Evolutionary conservation across 2,888 invertebrate species (phyloP), one percentile per base, ranked within the genome.

Genomic region (Cheilosia grossa): DNA sequence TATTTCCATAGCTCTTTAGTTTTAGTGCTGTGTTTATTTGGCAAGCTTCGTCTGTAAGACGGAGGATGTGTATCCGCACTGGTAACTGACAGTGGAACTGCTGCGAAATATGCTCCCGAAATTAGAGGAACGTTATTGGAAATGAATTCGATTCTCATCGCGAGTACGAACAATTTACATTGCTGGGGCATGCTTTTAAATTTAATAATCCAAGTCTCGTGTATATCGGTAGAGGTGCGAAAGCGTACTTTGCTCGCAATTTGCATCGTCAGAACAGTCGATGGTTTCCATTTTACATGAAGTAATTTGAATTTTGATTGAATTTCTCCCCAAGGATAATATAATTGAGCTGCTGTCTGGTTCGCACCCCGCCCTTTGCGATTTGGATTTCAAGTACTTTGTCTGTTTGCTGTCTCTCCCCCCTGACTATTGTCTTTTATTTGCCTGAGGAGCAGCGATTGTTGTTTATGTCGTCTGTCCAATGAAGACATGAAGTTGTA

Each of bases 281-380:
- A 47, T 51, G 56, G 49, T 56, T 69, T 83, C 51, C 80, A 83
- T 80, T 85, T 85, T 81, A 72, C 75, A 85, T 81, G 75, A 81
- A 67, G 85, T 85, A 85, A 85, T 85, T 85, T 85, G 75, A 85
- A 85, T 85, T 85, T 81, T 85, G 85, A 85, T 85, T 85, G 85
- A 85, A 85, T 85, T 85, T 81, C 81, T 61, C 85, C 81, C 81
- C 81, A 85, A 85, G 81, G 70, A 81, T 81, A 85, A 81, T 75
- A 85, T 81, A 85, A 85, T 85, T 85, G 66, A 72, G 72, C 75
- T 72, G 54, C 67, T 74, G 66, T 51, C 67, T 74, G 33, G 33
- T 54, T 47, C 53, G 58, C 3, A n/a, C 37, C 61, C 40, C 15
- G 51, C 73, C 59, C 33, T 72, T 67, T 61, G 66, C 64, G 53